These are phyloP conservation scores for Bicyclus anynana DNA, from an alignment of 1,140 invertebrate species.

Conservation along the genomic window DNA sequence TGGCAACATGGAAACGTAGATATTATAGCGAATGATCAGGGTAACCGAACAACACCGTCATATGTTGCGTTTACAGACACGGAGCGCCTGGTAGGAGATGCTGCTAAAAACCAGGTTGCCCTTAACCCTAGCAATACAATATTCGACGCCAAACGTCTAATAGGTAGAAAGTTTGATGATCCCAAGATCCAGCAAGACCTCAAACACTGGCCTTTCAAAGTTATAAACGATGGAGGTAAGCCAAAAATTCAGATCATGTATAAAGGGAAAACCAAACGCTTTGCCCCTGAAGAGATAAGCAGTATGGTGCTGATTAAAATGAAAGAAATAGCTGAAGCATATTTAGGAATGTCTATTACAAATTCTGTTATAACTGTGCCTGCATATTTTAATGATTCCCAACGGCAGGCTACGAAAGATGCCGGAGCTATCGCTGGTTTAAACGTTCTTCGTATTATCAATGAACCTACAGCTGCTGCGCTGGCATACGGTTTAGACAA, in stretches of 20 bases:
- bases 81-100: slow-evolving; percentile 86
- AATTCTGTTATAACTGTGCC: slow-evolving; percentile 82
- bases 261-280: slow-evolving; percentile 85
- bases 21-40: slow-evolving; percentile 96
- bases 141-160: slow-evolving; percentile 78
- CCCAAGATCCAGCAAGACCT: slow-evolving; percentile 85
- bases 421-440: slow-evolving; percentile 81
- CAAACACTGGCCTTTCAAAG: slow-evolving; percentile 87
- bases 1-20: slow-evolving; percentile 93
- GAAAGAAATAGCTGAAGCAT: slow-evolving; percentile 80
- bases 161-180: slow-evolving; percentile 84
- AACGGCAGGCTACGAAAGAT: slow-evolving; percentile 75
- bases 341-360: slow-evolving; percentile 82
- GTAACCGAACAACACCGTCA: slow-evolving; percentile 93
- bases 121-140: slow-evolving; percentile 73
- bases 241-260: slow-evolving; percentile 85
- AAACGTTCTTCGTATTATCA: slow-evolving; percentile 86
- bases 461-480: slow-evolving; percentile 87
- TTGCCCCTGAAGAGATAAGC: slow-evolving; percentile 87
- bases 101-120: slow-evolving; percentile 83
- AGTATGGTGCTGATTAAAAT: slow-evolving; percentile 82
- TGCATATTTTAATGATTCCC: slow-evolving; percentile 79
- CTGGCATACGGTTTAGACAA: slow-evolving; percentile 86
- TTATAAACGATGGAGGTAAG: slow-evolving; percentile 81
- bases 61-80: slow-evolving; percentile 93